A percentile compares a stretch with the other conserved stretches of the same genome.
phyloP scores from a whole-genome alignment of 2,113 vertebrate genomes.

The Anser cygnoides region DNA sequence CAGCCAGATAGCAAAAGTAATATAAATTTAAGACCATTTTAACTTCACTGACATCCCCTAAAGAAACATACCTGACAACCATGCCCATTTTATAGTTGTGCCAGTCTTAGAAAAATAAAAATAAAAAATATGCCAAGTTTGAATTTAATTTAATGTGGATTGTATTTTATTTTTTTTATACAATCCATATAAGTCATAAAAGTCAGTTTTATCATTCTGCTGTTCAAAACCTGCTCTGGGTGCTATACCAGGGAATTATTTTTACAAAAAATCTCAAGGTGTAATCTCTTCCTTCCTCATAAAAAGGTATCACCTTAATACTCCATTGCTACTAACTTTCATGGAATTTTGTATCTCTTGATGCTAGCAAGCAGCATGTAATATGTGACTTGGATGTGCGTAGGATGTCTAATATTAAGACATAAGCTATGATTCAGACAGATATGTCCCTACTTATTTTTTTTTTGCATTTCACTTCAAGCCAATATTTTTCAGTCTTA shows the following conservation, averaged over 20 bases:
- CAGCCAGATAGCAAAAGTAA: background rate
- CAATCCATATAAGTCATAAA: background rate
- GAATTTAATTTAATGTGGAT: slow-evolving; percentile 49
- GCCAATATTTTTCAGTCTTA: background rate
- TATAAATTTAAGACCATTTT: slow-evolving; percentile 24
- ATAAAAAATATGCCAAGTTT: background rate
- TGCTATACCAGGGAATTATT: background rate
- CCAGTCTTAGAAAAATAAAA: background rate
- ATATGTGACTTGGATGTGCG: background rate
- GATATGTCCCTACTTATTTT: background rate
- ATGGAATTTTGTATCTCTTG: background rate
- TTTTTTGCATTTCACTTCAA: background rate
- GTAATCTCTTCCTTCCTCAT: background rate
- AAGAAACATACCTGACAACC: slow-evolving; percentile 1
- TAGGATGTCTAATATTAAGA: background rate
- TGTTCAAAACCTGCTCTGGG: background rate
- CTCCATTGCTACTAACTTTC: background rate
- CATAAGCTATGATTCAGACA: background rate
- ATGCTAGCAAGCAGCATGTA: background rate
- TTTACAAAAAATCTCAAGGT: background rate
- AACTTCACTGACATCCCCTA: background rate
- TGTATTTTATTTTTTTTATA: slow-evolving; percentile 15
- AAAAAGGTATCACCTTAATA: background rate
- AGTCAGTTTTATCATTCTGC: slow-evolving; percentile 12
- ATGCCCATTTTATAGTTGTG: background rate